Conservation (phyloP, 1,140 invertebrate genomes). For the Bombus balteatus region DNA sequence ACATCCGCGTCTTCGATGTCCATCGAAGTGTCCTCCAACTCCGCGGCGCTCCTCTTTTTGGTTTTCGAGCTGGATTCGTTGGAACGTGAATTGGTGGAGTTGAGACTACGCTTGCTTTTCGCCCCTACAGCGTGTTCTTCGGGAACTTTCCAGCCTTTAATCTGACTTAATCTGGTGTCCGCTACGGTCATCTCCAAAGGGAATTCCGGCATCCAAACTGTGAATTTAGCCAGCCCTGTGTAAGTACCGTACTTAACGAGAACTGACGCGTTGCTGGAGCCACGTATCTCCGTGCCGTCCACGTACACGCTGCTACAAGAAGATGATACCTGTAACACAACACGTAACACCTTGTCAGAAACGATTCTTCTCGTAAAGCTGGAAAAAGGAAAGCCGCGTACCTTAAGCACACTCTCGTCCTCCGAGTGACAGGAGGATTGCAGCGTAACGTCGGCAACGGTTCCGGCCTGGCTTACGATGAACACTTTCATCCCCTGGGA, state of each 20-base stretch:
- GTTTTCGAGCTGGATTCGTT: conserved; percentile 54
- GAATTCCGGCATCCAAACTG: conserved; percentile 98
- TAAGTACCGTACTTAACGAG: conserved; percentile 97
- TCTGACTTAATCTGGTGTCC: conserved; percentile 94
- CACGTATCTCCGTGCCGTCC: conserved; percentile 97
- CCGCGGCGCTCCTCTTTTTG: conserved; percentile 66
- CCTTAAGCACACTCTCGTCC: conserved; percentile 98
- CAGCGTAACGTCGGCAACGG: conserved; percentile 97
- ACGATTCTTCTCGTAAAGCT: neutral
- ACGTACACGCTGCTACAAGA: conserved; percentile 98
- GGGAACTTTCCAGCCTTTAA: conserved; percentile 94
- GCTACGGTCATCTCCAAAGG: conserved; percentile 94
- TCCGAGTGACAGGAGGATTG: conserved; percentile 97
- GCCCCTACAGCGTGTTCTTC: conserved; percentile 85
- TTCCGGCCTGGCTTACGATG: conserved; percentile 95
- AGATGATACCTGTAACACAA: conserved; percentile 90
- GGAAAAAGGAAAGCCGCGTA: conserved; percentile 78
- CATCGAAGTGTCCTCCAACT: conserved; percentile 68
- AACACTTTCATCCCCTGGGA: conserved; percentile 97
- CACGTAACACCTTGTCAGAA: neutral
- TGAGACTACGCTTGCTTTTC: conserved; percentile 80
- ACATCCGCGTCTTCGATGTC: conserved; percentile 68
- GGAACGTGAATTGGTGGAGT: conserved; percentile 60
- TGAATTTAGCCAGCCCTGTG: conserved; percentile 93
- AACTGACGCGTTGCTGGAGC: conserved; percentile 96